These are phyloP conservation scores for Drosophila leonis DNA, from an alignment of 2,888 invertebrate species.

Conservation along the genomic window DNA sequence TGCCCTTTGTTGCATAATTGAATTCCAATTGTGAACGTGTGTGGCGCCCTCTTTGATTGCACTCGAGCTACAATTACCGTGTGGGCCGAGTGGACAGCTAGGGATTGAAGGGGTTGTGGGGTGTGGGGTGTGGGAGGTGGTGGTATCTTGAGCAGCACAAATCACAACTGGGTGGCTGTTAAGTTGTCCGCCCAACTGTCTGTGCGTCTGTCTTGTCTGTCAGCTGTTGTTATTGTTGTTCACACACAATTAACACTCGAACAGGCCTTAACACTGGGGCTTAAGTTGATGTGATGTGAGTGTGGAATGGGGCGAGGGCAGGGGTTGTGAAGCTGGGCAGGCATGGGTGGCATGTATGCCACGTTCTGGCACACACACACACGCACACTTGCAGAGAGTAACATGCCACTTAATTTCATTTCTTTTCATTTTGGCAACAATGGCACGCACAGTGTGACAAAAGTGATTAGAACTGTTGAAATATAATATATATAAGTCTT, in stretches of 20 bases:
- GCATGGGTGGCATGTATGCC: slow-evolving; percentile 5
- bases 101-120: background rate
- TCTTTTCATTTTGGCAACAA: slow-evolving; percentile 62
- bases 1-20: slow-evolving; percentile 44
- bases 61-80: slow-evolving; percentile 20
- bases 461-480: background rate
- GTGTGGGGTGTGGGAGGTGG: background rate
- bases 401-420: slow-evolving; percentile 68
- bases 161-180: slow-evolving; percentile 37
- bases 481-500: no score
- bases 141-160: slow-evolving; percentile 34
- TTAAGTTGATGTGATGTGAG: slow-evolving; percentile 39
- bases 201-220: slow-evolving; percentile 16
- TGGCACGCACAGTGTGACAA: slow-evolving; percentile 47
- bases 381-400: background rate
- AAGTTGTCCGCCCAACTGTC: slow-evolving; percentile 15
- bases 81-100: background rate
- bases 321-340: background rate
- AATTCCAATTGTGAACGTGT: slow-evolving; percentile 37
- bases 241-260: slow-evolving; percentile 75
- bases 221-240: slow-evolving; percentile 62
- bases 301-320: background rate
- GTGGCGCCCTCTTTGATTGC: slow-evolving; percentile 7
- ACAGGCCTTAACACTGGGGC: slow-evolving; percentile 58
- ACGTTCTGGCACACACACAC: slow-evolving; percentile 25